A percentile compares a stretch with the other conserved stretches of the same genome.
phyloP scores from a whole-genome alignment of 2,113 vertebrate genomes.

The Agapornis roseicollis region DNA sequence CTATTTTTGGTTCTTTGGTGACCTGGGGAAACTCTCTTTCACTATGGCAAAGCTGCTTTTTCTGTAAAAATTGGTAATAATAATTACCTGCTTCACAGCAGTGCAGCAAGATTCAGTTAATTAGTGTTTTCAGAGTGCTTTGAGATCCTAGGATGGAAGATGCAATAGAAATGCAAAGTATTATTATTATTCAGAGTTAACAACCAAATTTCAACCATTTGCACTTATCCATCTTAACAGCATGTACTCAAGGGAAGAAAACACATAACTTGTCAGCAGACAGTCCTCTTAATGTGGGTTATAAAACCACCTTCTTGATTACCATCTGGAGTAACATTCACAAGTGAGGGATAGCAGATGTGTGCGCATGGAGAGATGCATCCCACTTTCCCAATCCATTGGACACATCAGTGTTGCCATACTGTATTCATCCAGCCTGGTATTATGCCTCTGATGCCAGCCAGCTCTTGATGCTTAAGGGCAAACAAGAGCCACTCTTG shows the following conservation, averaged over 20 bases:
- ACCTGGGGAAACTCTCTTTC: constrained; percentile 16
- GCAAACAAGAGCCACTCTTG: not conserved
- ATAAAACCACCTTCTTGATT: constrained; percentile 78
- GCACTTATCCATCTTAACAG: constrained; percentile 75
- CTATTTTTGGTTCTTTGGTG: constrained; percentile 38
- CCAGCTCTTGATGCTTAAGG: not conserved
- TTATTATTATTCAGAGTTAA: constrained; percentile 78
- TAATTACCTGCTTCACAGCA: constrained; percentile 62
- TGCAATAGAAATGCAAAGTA: constrained; percentile 74
- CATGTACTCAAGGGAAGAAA: constrained; percentile 73
- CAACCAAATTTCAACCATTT: constrained; percentile 77
- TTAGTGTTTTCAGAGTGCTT: constrained; percentile 67
- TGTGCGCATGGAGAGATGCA: constrained; percentile 53
- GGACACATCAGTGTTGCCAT: constrained; percentile 49
- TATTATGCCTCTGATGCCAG: not conserved
- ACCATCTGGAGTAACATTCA: constrained; percentile 76
- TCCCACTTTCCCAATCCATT: constrained; percentile 55
- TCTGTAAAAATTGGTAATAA: constrained; percentile 31
- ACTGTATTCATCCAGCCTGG: constrained; percentile 14
- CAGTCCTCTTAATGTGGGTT: constrained; percentile 76
- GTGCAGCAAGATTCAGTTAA: constrained; percentile 53
- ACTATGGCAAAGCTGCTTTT: constrained; percentile 23
- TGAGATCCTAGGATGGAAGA: constrained; percentile 69
- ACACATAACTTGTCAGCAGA: constrained; percentile 77
- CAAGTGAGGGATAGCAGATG: constrained; percentile 74